These are phyloP conservation scores for Agonopterix alstromeriana DNA, from an alignment of 2,888 invertebrate species.

Conservation along the genomic window DNA sequence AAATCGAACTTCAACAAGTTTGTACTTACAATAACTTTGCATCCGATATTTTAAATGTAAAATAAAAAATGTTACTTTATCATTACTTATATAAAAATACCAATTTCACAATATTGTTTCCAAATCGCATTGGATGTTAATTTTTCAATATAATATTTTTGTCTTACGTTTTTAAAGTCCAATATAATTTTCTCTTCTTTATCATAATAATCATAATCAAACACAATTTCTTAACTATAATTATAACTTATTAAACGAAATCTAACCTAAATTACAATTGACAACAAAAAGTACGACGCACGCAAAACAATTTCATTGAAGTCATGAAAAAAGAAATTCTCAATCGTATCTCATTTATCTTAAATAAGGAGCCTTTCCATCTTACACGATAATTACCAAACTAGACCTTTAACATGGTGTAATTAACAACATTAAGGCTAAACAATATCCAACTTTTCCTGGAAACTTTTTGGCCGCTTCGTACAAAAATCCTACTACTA, in stretches of 20 bases:
- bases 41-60: constrained; percentile 38
- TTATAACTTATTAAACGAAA: constrained; percentile 17
- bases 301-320: constrained; percentile 14
- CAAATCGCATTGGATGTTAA: constrained; percentile 39
- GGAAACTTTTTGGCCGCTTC: constrained; percentile 49
- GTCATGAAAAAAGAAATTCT: not conserved
- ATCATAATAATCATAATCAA: constrained; percentile 26
- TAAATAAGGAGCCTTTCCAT: not conserved
- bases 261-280: constrained; percentile 28
- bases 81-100: constrained; percentile 63
- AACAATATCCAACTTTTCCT: constrained; percentile 34
- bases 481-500: constrained; percentile 69
- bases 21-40: constrained; percentile 64
- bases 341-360: too few species aligned
- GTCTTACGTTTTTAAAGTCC: constrained; percentile 34
- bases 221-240: constrained; percentile 24
- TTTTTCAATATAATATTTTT: constrained; percentile 21
- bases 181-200: constrained; percentile 24
- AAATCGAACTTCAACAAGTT: constrained; percentile 47
- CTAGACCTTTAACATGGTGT: constrained; percentile 1
- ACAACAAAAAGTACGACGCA: constrained; percentile 41
- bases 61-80: constrained; percentile 31
- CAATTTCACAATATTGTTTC: constrained; percentile 51
- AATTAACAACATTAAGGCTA: constrained; percentile 27
- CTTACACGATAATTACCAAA: not conserved